Evolutionary conservation across 2,888 invertebrate species (phyloP).

Genomic region (Lobophora halterata): DNA sequence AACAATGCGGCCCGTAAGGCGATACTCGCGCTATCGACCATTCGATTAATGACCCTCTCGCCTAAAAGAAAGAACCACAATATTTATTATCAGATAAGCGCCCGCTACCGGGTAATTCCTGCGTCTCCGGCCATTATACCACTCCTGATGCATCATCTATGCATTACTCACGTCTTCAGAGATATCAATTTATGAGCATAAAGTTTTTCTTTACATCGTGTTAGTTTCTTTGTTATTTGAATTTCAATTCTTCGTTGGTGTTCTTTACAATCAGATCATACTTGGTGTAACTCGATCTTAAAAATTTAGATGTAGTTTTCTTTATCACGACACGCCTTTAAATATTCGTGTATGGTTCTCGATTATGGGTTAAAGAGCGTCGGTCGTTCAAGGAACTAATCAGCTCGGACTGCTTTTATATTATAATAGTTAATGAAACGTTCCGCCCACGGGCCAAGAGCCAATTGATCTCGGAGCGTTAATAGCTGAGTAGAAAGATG

Average conservation of each 20-base stretch:
- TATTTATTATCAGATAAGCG: slow-evolving; percentile 80
- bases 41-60: slow-evolving; percentile 78
- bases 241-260: slow-evolving; percentile 48
- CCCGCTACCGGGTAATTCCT: slow-evolving; percentile 76
- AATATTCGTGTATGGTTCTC: slow-evolving; percentile 49
- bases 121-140: slow-evolving; percentile 71
- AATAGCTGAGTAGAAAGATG: slow-evolving; percentile 68
- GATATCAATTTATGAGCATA: slow-evolving; percentile 67
- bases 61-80: slow-evolving; percentile 79
- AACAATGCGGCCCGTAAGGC: slow-evolving; percentile 76
- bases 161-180: slow-evolving; percentile 70
- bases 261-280: slow-evolving; percentile 34
- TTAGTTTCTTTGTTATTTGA: slow-evolving; percentile 58
- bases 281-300: slow-evolving; percentile 22
- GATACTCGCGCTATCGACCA: slow-evolving; percentile 75
- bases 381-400: slow-evolving; percentile 64
- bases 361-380: slow-evolving; percentile 49
- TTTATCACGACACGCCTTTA: slow-evolving; percentile 36
- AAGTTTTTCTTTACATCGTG: slow-evolving; percentile 57
- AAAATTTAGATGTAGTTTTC: slow-evolving; percentile 26
- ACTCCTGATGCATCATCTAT: slow-evolving; percentile 60
- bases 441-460: slow-evolving; percentile 67
- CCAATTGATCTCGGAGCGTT: slow-evolving; percentile 71
- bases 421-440: slow-evolving; percentile 76
- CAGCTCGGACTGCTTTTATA: slow-evolving; percentile 70